Percentiles rank a stretch among this genome's conserved stretches.
Evolutionary conservation across 2,888 invertebrate genomes (phyloP).

Genomic region (Hedychridium roseum): DNA sequence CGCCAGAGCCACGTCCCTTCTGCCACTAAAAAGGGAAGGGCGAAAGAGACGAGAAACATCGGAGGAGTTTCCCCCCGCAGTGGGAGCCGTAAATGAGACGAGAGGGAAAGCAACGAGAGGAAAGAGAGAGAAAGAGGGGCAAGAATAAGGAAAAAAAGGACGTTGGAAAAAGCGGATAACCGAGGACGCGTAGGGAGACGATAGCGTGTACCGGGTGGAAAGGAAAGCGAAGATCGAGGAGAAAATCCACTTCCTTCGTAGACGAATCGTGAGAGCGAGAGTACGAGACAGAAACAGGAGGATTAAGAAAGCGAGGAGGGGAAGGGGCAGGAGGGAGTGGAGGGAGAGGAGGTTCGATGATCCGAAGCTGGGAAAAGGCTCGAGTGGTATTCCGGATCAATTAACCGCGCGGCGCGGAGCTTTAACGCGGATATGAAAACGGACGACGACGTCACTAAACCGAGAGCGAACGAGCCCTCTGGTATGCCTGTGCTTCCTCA

Average conservation of each 20-base stretch:
- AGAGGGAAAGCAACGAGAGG: constrained; percentile 1
- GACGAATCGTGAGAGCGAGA: constrained; percentile 10
- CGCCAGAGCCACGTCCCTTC: too few relatives aligned
- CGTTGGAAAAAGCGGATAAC: neutral
- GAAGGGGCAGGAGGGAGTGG: constrained; percentile 13
- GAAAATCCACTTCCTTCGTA: too few relatives aligned
- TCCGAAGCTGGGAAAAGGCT: constrained; percentile 23
- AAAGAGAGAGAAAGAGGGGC: constrained; percentile 3
- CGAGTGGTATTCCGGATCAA: constrained; percentile 46
- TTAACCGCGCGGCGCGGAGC: constrained; percentile 45
- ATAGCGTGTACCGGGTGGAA: too few relatives aligned
- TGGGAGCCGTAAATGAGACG: constrained; percentile 10
- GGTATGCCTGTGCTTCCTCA: constrained; percentile 43
- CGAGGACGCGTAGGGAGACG: too few relatives aligned
- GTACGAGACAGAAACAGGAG: too few relatives aligned
- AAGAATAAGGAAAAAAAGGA: constrained; percentile 20
- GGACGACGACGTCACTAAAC: constrained; percentile 43
- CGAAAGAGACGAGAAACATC: too few relatives aligned
- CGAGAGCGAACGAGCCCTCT: constrained; percentile 30
- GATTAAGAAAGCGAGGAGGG: constrained; percentile 17
- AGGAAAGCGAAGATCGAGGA: too few relatives aligned
- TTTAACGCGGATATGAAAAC: constrained; percentile 48
- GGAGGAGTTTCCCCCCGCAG: constrained; percentile 20
- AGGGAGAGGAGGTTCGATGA: too few relatives aligned
- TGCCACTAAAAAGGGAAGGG: too few relatives aligned